These are phyloP conservation scores for Helleia helle DNA, from an alignment of 2,888 invertebrate genomes.

Conservation along the genomic window DNA sequence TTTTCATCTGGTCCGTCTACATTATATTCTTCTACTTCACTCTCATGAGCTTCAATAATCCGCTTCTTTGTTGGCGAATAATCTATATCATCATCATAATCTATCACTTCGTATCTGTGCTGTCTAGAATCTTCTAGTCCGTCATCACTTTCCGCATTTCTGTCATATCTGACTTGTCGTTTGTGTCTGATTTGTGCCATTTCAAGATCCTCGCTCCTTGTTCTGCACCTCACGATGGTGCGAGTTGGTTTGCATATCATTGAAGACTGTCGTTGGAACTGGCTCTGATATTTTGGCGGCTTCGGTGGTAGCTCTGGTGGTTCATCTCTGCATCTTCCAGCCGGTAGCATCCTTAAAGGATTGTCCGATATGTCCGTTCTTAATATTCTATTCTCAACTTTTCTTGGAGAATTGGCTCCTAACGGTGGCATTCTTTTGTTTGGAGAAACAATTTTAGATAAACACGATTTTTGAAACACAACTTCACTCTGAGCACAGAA, in stretches of 20 bases:
- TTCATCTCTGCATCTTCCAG: constrained; percentile 43
- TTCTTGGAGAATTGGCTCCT: constrained; percentile 63
- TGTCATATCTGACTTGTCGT: constrained; percentile 37
- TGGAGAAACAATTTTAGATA: constrained; percentile 42
- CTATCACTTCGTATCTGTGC: constrained; percentile 73
- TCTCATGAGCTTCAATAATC: constrained; percentile 55
- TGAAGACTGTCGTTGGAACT: constrained; percentile 56
- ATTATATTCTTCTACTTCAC: constrained; percentile 66
- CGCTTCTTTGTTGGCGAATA: constrained; percentile 67
- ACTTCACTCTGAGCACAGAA: constrained; percentile 86
- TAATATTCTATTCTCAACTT: constrained; percentile 49
- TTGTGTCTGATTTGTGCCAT: constrained; percentile 58
- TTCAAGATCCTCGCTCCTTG: constrained; percentile 60
- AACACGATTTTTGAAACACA: constrained; percentile 54
- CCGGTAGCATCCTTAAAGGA: constrained; percentile 50
- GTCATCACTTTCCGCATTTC: constrained; percentile 46
- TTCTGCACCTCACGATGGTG: constrained; percentile 39
- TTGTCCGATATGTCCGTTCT: constrained; percentile 67
- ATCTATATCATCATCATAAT: constrained; percentile 49
- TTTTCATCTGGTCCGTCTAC: constrained; percentile 70
- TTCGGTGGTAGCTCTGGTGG: constrained; percentile 63
- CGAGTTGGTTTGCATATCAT: constrained; percentile 68
- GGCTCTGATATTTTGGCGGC: constrained; percentile 50
- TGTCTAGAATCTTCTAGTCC: constrained; percentile 48
- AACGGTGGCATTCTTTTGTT: constrained; percentile 52